Percentiles rank a stretch among this genome's conserved stretches.
These are phyloP conservation scores for Notospermus geniculatus DNA, from an alignment of 1,140 invertebrate genomes.

Conservation along the genomic window DNA sequence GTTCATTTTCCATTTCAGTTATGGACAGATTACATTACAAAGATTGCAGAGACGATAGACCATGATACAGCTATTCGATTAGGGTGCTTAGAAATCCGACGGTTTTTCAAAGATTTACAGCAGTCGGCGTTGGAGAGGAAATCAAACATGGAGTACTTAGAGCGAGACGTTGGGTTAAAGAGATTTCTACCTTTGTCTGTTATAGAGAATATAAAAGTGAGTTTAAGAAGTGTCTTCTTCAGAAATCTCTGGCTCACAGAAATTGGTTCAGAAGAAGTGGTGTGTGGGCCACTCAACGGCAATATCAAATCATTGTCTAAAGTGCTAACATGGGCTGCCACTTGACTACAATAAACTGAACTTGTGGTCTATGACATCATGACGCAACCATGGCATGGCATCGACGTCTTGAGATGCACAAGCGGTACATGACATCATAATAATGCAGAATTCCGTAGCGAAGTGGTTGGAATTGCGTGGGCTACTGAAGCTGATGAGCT, in stretches of 20 bases:
- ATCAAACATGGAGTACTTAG: slow-evolving; percentile 93
- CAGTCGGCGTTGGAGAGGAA: slow-evolving; percentile 91
- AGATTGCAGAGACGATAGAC: slow-evolving; percentile 73
- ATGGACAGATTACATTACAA: slow-evolving; percentile 84
- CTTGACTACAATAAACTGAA: too few relatives aligned
- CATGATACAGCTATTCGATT: slow-evolving; percentile 88
- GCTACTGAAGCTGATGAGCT: not conserved
- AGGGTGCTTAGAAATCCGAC: slow-evolving; percentile 86
- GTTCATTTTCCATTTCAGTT: slow-evolving; percentile 64
- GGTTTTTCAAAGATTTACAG: slow-evolving; percentile 82
- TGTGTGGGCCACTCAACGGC: too few relatives aligned
- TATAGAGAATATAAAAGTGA: slow-evolving; percentile 73
- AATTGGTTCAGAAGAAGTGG: too few relatives aligned
- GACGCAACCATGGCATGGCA: too few relatives aligned
- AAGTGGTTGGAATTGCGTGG: not conserved
- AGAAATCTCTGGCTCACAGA: too few relatives aligned
- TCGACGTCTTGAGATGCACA: not conserved
- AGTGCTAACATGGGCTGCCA: too few relatives aligned
- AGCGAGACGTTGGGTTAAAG: slow-evolving; percentile 91
- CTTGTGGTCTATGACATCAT: too few relatives aligned
- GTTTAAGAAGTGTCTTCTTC: too few relatives aligned
- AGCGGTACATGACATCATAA: not conserved
- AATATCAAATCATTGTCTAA: too few relatives aligned
- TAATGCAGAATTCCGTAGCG: not conserved
- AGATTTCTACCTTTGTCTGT: slow-evolving; percentile 89